A percentile compares a stretch with the other conserved stretches of the same genome.
These are phyloP conservation scores for Lasiurus borealis DNA, from an alignment of 2,113 vertebrate species.

Conservation along the genomic window DNA sequence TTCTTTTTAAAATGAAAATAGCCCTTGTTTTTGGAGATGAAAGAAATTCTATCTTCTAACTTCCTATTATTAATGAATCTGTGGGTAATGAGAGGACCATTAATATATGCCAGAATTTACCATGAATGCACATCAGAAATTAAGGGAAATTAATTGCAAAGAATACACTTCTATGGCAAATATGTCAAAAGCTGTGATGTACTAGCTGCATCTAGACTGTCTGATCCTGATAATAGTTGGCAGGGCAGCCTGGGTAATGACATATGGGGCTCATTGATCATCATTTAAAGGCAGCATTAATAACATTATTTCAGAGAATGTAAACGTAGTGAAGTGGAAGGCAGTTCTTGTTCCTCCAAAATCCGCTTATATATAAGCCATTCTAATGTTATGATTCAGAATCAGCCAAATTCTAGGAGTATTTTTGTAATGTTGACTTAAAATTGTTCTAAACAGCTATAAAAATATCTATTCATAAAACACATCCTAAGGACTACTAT, in stretches of 20 bases:
- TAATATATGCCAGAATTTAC: slow-evolving; percentile 45
- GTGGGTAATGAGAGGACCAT: background rate
- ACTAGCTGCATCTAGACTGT: slow-evolving; percentile 57
- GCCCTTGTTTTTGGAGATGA: background rate
- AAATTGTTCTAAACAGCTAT: background rate
- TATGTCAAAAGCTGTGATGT: slow-evolving; percentile 64
- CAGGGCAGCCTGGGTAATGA: slow-evolving; percentile 29
- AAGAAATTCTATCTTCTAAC: slow-evolving; percentile 8
- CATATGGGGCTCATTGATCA: slow-evolving; percentile 62
- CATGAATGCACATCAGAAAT: slow-evolving; percentile 37
- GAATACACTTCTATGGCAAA: slow-evolving; percentile 48
- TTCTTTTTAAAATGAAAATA: slow-evolving; percentile 9
- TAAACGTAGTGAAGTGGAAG: background rate
- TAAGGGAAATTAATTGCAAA: slow-evolving; percentile 66
- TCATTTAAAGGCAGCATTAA: slow-evolving; percentile 55
- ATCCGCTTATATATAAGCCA: background rate
- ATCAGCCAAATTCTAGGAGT: background rate
- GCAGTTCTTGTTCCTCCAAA: background rate
- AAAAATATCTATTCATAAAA: slow-evolving; percentile 8
- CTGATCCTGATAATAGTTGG: slow-evolving; percentile 47
- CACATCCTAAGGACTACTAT: background rate
- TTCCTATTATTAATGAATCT: slow-evolving; percentile 49
- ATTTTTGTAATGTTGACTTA: slow-evolving; percentile 32
- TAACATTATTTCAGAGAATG: slow-evolving; percentile 20
- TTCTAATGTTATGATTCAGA: slow-evolving; percentile 3